Percentiles rank a stretch among this genome's conserved stretches.
Evolutionary conservation across 2,113 vertebrate species (phyloP).

Genomic region (Abramis brama): DNA sequence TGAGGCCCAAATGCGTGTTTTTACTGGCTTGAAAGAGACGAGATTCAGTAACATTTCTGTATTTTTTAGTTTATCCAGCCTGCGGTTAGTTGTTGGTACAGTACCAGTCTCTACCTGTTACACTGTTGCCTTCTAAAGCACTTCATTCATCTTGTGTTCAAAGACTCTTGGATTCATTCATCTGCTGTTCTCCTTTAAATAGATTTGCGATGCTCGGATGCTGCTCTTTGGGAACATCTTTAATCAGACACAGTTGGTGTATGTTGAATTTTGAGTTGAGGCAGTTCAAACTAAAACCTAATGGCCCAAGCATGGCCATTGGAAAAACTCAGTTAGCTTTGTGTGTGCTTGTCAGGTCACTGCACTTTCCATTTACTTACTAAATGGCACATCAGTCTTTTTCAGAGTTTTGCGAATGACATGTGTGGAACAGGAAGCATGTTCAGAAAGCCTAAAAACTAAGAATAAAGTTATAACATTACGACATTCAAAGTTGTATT

Average conservation of each 20-base stretch:
- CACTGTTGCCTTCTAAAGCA: slow-evolving; percentile 23
- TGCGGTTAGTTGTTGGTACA: slow-evolving; percentile 27
- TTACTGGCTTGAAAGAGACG: background rate
- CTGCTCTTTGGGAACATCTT: slow-evolving; percentile 12
- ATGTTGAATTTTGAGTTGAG: background rate
- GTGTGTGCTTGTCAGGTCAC: slow-evolving; percentile 6
- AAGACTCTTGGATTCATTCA: slow-evolving; percentile 21
- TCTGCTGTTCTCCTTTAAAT: slow-evolving; percentile 1
- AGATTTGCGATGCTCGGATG: background rate
- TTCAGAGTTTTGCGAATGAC: slow-evolving; percentile 4
- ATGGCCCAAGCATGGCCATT: background rate
- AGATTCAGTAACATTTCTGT: background rate
- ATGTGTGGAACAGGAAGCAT: background rate
- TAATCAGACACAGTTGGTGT: background rate
- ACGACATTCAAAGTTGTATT: background rate
- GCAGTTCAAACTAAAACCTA: background rate
- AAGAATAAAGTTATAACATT: background rate
- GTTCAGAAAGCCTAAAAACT: too few species aligned
- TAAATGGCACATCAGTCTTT: background rate
- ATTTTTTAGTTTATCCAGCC: background rate
- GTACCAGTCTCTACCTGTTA: slow-evolving; percentile 47
- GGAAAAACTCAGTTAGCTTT: background rate
- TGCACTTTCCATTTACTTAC: background rate
- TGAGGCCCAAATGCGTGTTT: background rate
- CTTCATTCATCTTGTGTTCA: slow-evolving; percentile 24